These are phyloP conservation scores for Petrocephalus sullivani DNA, from an alignment of 2,797 vertebrate genomes.

Conservation along the genomic window DNA sequence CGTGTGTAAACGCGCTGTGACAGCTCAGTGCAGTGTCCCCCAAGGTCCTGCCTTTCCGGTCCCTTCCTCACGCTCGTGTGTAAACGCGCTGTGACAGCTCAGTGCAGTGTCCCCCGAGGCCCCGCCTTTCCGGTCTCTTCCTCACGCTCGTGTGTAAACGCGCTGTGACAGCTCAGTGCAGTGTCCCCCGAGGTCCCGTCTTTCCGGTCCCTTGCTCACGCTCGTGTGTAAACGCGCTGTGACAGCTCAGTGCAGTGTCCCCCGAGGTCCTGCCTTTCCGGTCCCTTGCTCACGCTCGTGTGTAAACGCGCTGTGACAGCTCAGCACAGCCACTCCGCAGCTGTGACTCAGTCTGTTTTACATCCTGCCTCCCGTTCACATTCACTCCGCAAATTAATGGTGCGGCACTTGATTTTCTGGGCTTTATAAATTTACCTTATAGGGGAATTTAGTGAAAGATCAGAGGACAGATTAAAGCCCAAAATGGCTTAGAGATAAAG, in stretches of 20 bases:
- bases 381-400: background rate
- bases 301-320: background rate
- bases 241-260: background rate
- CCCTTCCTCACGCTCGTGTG: background rate
- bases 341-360: conserved; percentile 8
- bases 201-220: no score
- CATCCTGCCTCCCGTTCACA: background rate
- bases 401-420: background rate
- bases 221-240: background rate
- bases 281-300: background rate
- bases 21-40: background rate
- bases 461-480: background rate
- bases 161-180: background rate
- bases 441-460: background rate
- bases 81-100: background rate
- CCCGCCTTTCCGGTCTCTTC: background rate
- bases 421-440: background rate
- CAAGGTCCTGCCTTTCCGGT: background rate
- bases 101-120: background rate
- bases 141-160: background rate
- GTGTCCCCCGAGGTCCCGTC: background rate
- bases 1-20: background rate
- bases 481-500: conserved; percentile 37
- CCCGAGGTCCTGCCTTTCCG: background rate
- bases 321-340: background rate